These are phyloP conservation scores for Crotophaga sulcirostris DNA, from an alignment of 2,113 vertebrate genomes.

Conservation along the genomic window DNA sequence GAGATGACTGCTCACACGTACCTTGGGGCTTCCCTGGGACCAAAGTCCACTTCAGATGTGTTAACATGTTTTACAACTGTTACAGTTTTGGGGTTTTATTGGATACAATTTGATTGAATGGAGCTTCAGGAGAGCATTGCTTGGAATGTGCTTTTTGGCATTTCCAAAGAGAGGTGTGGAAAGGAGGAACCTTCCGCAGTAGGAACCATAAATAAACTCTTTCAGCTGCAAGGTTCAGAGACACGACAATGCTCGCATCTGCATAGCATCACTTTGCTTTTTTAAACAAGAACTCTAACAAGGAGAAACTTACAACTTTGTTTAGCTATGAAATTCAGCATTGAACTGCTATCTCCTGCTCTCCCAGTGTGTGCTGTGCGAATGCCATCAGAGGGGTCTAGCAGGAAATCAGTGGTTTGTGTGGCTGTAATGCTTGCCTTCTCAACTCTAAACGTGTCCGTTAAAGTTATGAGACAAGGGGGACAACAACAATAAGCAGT, in stretches of 20 bases:
- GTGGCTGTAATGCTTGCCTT: background rate
- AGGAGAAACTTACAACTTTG: conserved; percentile 30
- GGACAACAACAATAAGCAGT: background rate
- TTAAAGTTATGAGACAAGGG: background rate
- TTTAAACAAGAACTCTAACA: conserved; percentile 46
- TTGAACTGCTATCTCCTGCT: background rate
- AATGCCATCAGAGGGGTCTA: background rate
- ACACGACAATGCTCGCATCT: background rate
- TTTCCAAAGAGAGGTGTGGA: background rate
- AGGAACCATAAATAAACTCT: background rate
- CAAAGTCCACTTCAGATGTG: background rate
- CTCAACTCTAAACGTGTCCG: background rate
- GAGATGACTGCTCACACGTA: fast-evolving
- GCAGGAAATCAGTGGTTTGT: background rate
- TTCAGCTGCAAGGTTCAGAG: background rate
- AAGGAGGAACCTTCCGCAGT: background rate
- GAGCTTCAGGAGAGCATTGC: background rate
- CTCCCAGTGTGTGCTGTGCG: background rate
- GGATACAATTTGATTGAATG: background rate
- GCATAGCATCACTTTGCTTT: background rate
- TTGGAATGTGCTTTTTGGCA: fast-evolving
- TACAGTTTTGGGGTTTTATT: fast-evolving
- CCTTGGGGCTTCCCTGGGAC: background rate
- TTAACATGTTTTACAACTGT: fast-evolving
- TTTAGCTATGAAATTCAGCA: background rate